Evolutionary conservation across 2,888 invertebrate genomes (phyloP).

Genomic region (Eueremaeus valkanovi): DNA sequence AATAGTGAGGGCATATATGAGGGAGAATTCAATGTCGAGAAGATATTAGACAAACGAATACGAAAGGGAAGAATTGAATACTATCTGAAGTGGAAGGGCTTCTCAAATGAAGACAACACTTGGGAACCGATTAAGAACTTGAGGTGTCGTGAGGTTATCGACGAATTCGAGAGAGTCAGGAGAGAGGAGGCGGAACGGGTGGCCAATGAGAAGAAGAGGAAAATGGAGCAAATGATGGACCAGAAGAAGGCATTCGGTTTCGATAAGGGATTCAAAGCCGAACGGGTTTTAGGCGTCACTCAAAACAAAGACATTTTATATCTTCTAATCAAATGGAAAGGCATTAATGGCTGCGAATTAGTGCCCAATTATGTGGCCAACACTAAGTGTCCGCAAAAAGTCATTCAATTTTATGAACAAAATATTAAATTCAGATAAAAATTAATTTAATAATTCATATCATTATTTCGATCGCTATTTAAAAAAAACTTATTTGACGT

Average conservation of each 20-base stretch:
- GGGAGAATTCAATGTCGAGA: constrained; percentile 23
- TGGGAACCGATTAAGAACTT: constrained; percentile 25
- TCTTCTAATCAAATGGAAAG: constrained; percentile 24
- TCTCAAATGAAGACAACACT: constrained; percentile 16
- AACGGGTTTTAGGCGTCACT: constrained; percentile 15
- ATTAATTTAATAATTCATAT: not conserved
- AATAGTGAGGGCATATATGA: not conserved
- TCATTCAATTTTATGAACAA: constrained; percentile 32
- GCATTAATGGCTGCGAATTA: constrained; percentile 27
- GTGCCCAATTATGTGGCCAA: constrained; percentile 27
- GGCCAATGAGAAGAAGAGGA: not conserved
- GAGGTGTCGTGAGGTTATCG: constrained; percentile 2
- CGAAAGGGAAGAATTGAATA: constrained; percentile 21
- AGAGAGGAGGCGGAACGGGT: not conserved
- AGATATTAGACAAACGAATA: constrained; percentile 26
- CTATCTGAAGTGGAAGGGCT: constrained; percentile 25
- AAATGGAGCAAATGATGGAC: not conserved
- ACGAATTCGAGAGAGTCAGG: constrained; percentile 4
- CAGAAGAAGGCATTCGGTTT: constrained; percentile 16
- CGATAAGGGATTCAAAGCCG: constrained; percentile 17
- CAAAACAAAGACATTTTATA: not conserved
- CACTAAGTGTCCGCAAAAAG: constrained; percentile 28
- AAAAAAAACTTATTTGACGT: not conserved
- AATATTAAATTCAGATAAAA: constrained; percentile 14
- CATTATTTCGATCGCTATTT: not conserved